Evolutionary conservation across 2,888 invertebrate species (phyloP).

Genomic region (Erpobdella octoculata): DNA sequence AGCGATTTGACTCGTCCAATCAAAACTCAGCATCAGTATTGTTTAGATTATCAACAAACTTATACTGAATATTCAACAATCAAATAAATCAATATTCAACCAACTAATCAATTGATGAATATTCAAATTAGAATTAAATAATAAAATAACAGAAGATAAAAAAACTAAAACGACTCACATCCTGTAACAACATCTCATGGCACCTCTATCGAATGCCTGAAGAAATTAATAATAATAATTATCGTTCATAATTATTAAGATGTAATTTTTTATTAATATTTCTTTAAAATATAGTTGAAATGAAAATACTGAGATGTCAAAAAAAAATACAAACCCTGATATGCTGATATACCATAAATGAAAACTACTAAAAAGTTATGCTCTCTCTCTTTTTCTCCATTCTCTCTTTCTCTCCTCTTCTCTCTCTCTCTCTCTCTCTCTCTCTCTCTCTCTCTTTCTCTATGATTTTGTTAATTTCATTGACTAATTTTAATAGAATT

Average conservation of each 20-base stretch:
- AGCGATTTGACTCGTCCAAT: too few relatives aligned
- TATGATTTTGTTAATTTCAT: not conserved
- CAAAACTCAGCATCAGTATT: too few relatives aligned
- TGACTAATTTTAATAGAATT: not conserved
- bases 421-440: not conserved
- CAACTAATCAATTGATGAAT: not conserved
- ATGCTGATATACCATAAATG: not conserved
- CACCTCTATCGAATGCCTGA: slow-evolving; percentile 56
- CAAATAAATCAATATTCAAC: not conserved
- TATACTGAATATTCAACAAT: too few relatives aligned
- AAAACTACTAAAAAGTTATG: not conserved
- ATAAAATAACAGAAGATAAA: not conserved
- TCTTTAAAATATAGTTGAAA: not conserved
- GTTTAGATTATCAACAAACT: too few relatives aligned
- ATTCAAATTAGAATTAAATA: not conserved
- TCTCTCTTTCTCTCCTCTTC: not conserved
- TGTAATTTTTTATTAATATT: too few relatives aligned
- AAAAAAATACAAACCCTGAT: not conserved
- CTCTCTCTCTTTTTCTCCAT: not conserved
- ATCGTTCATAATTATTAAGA: too few relatives aligned
- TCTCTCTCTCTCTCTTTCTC: not conserved
- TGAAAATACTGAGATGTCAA: not conserved
- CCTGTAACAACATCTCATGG: slow-evolving; percentile 58
- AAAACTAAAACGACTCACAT: slow-evolving; percentile 50
- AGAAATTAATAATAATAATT: too few relatives aligned